These are phyloP conservation scores for Stylophora pistillata DNA, from an alignment of 64 coral and sea anemone genomes.

Conservation along the genomic window DNA sequence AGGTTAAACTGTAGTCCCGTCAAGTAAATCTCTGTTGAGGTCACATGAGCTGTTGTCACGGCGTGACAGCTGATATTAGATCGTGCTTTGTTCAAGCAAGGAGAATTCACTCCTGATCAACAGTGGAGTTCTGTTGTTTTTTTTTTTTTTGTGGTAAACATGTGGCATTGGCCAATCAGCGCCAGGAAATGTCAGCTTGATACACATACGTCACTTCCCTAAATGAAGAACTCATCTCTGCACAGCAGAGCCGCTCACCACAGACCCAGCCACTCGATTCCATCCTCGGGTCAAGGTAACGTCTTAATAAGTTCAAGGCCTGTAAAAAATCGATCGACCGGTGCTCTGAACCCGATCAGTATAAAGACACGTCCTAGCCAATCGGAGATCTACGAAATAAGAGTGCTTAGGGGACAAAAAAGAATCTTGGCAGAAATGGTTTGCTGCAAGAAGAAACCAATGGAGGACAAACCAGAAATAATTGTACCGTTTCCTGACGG, in stretches of 20 bases:
- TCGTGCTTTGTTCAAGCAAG: background rate
- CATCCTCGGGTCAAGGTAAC: constrained; percentile 17
- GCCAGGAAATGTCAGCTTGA: constrained; percentile 11
- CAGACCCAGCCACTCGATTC: background rate
- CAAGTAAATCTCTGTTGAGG: background rate
- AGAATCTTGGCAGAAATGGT: constrained; percentile 31
- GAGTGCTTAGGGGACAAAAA: background rate
- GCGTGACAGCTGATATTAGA: background rate
- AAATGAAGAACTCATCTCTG: constrained; percentile 18
- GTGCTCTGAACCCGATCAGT: background rate
- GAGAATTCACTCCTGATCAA: constrained; percentile 20
- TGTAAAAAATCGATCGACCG: background rate
- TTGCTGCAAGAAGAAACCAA: constrained; percentile 71
- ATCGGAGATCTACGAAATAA: background rate
- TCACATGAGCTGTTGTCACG: background rate
- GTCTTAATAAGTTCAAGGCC: background rate
- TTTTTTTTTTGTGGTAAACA: constrained; percentile 20
- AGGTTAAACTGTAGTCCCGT: background rate
- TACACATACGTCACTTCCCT: background rate
- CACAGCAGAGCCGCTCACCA: background rate
- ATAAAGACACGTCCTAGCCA: background rate
- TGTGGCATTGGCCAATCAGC: constrained; percentile 26
- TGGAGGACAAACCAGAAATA: constrained; percentile 62
- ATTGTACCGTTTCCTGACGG: constrained; percentile 87
- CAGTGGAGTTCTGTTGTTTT: background rate